Evolutionary conservation across 30 jellyfish, hydroid and myxozoan genomes (phyloP).

Genomic region (Nemopilema nomurai): DNA sequence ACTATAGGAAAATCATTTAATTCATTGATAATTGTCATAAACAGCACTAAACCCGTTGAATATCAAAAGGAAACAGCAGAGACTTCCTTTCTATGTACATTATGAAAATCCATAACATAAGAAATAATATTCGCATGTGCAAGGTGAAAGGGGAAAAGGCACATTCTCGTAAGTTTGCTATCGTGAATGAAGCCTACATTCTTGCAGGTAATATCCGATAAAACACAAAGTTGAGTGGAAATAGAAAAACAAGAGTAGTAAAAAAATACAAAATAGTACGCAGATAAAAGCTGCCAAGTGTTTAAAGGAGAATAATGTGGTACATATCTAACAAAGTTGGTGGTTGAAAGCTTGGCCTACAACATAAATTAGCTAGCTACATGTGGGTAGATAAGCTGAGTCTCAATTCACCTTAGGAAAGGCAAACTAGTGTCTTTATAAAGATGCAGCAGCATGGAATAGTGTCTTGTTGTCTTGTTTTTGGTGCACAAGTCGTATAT

Average conservation of each 20-base stretch:
- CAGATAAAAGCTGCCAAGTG: not conserved
- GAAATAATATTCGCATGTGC: no score
- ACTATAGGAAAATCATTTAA: no score
- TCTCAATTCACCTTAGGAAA: conserved; percentile 57
- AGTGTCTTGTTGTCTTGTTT: conserved; percentile 65
- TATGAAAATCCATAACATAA: no score
- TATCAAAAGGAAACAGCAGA: no score
- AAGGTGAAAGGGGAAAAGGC: no score
- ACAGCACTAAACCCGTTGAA: no score
- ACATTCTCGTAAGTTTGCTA: no score
- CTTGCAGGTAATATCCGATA: not conserved
- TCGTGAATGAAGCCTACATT: no score
- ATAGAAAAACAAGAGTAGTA: not conserved
- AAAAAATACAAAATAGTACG: no score
- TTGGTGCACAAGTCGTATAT: conserved; percentile 53
- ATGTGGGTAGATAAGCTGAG: no score
- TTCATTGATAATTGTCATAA: no score
- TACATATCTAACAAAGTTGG: not conserved
- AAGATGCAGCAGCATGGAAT: conserved; percentile 53
- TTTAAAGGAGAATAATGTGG: not conserved
- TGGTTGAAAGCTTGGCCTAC: not conserved
- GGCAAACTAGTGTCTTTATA: conserved; percentile 70
- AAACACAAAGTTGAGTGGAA: not conserved
- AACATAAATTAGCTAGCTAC: not conserved
- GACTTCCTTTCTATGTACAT: no score